Conservation (phyloP, 2,797 vertebrate genomes). For the Chloroceryle amazona region DNA sequence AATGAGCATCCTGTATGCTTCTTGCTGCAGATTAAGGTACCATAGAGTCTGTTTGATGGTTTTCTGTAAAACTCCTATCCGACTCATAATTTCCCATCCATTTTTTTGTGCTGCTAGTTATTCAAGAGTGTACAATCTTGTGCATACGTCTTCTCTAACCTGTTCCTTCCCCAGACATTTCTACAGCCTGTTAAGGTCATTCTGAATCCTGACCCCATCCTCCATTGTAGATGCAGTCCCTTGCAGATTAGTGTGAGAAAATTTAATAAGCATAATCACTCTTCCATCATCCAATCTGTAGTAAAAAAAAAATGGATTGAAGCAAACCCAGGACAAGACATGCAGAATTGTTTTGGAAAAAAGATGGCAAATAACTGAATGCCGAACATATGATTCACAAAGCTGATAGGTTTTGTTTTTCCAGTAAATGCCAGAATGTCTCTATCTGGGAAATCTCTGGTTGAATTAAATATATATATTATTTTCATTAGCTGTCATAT, state of each 20-base stretch:
- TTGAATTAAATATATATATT: background rate
- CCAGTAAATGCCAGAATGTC: background rate
- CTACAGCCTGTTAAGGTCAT: background rate
- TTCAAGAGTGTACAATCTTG: background rate
- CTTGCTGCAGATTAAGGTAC: background rate
- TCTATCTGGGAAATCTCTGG: background rate
- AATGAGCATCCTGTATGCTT: background rate
- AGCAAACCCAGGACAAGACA: background rate
- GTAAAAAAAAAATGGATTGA: background rate
- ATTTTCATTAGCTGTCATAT: background rate
- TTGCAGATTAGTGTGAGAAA: background rate
- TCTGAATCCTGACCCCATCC: background rate
- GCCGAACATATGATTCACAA: background rate
- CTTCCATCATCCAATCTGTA: background rate
- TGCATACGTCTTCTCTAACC: rapidly evolving
- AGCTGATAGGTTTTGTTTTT: background rate
- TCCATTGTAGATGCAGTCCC: background rate
- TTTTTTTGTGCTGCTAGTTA: background rate
- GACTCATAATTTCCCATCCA: background rate
- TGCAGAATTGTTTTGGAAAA: background rate
- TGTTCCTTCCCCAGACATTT: background rate
- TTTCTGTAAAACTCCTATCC: background rate
- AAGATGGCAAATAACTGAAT: background rate
- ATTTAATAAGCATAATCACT: background rate
- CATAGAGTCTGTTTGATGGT: background rate